phyloP scores from a whole-genome alignment of 2,888 invertebrate species.

The Copidosoma aretas region DNA sequence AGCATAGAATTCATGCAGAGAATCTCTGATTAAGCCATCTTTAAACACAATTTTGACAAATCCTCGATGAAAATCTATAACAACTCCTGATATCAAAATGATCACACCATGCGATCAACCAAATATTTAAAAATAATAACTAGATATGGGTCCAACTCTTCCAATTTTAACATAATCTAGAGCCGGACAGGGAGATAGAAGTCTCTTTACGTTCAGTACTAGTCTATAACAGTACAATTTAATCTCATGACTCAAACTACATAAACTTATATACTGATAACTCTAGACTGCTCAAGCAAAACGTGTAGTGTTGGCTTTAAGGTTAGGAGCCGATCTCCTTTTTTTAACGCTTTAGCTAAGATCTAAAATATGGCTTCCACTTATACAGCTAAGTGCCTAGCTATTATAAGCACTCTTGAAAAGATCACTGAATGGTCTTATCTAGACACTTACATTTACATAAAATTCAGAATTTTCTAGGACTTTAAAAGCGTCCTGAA shows the following conservation, averaged over 20 bases:
- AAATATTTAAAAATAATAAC: not conserved
- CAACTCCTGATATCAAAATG: not conserved
- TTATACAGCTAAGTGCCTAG: not conserved
- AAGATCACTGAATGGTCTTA: not conserved
- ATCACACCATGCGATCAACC: not conserved
- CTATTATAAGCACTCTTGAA: not conserved
- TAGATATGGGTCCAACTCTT: not conserved
- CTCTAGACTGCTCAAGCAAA: not conserved
- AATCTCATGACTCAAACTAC: not conserved
- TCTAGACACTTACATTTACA: too few relatives aligned
- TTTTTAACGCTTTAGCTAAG: not conserved
- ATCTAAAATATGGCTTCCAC: not conserved
- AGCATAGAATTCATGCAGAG: constrained; percentile 14
- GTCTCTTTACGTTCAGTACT: not conserved
- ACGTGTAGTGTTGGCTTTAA: not conserved
- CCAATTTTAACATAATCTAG: not conserved
- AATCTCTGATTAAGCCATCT: too few relatives aligned
- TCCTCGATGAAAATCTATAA: not conserved
- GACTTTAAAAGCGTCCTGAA: constrained; percentile 39
- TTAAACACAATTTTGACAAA: constrained; percentile 1
- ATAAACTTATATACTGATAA: constrained; percentile 11
- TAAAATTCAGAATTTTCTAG: not conserved
- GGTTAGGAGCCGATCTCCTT: not conserved
- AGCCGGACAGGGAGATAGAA: too few relatives aligned
- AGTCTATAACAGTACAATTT: not conserved